These are phyloP conservation scores for Epinotia demarniana DNA, from an alignment of 2,888 invertebrate genomes.

Conservation along the genomic window DNA sequence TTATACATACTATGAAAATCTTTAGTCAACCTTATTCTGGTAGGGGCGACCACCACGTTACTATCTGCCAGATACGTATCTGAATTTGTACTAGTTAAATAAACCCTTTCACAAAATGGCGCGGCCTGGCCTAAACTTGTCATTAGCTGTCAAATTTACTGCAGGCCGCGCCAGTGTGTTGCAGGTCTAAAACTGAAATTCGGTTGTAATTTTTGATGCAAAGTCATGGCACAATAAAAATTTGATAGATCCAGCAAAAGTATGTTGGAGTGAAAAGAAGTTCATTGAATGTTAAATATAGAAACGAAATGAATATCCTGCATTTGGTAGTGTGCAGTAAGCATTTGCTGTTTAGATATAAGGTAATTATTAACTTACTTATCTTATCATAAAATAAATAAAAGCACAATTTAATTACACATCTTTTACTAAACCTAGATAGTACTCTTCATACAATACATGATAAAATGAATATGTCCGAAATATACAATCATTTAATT, in stretches of 20 bases:
- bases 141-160: too few relatives aligned
- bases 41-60: too few relatives aligned
- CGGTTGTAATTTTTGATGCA: too few relatives aligned
- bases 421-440: slow-evolving; percentile 66
- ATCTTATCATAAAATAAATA: slow-evolving; percentile 12
- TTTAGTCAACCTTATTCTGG: not conserved
- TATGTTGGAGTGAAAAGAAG: not conserved
- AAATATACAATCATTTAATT: slow-evolving; percentile 81
- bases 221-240: not conserved
- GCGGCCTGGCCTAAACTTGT: too few relatives aligned
- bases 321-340: not conserved
- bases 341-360: not conserved
- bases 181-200: too few relatives aligned
- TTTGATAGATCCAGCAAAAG: not conserved
- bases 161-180: too few relatives aligned
- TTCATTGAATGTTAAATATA: not conserved
- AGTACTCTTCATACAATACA: slow-evolving; percentile 71
- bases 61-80: too few relatives aligned
- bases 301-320: not conserved
- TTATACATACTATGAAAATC: not conserved
- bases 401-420: slow-evolving; percentile 44
- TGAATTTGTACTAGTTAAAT: too few relatives aligned
- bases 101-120: too few relatives aligned
- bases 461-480: slow-evolving; percentile 74
- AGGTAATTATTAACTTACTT: not conserved